Evolutionary conservation across 2,113 vertebrate genomes (phyloP).

Genomic region (Tragelaphus imberbis): DNA sequence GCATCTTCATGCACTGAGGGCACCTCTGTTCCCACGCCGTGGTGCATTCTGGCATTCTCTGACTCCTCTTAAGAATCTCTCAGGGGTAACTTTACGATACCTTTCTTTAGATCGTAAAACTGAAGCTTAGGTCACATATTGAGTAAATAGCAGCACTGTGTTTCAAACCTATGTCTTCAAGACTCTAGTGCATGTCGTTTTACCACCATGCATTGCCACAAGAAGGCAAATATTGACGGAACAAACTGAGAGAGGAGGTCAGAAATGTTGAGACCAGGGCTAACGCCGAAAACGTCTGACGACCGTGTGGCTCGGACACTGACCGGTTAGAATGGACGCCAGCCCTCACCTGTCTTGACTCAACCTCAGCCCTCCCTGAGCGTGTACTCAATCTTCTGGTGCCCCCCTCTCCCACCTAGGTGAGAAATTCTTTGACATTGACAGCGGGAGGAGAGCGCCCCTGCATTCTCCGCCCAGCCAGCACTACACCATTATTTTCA

Average conservation of each 20-base stretch:
- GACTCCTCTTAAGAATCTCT: neutral
- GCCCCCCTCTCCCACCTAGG: conserved; percentile 76
- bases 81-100: neutral
- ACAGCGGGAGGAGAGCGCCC: conserved; percentile 89
- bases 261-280: neutral
- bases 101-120: neutral
- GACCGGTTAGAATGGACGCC: neutral
- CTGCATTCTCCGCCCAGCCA: conserved; percentile 91
- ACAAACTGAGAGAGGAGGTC: neutral
- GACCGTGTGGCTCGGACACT: neutral
- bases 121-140: neutral
- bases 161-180: neutral
- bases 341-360: neutral
- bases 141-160: neutral
- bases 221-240: neutral
- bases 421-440: conserved; percentile 94
- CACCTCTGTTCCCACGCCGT: accelerated
- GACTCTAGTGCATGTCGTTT: accelerated
- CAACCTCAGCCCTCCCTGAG: neutral
- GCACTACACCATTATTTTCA: conserved; percentile 99
- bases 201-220: accelerated
- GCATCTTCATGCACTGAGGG: accelerated
- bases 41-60: accelerated
- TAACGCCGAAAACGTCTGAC: neutral
- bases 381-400: neutral